Conservation (phyloP, 2,888 invertebrate genomes). For the Trypoxylon attenuatum region DNA sequence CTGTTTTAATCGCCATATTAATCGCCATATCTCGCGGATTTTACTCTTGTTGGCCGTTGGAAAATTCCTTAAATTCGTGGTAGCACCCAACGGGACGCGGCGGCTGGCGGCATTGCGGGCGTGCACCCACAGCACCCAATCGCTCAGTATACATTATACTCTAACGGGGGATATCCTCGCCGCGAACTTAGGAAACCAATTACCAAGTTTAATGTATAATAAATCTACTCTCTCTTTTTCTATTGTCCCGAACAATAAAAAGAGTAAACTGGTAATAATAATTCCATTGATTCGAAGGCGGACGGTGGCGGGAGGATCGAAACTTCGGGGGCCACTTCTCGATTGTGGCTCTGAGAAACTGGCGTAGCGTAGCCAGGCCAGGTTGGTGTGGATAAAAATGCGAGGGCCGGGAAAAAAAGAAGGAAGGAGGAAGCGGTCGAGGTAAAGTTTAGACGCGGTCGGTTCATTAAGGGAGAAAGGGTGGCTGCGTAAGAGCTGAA, state of each 20-base stretch:
- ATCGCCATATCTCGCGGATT: slow-evolving; percentile 6
- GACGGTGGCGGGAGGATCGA: no score
- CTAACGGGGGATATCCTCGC: not conserved
- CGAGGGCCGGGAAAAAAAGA: slow-evolving; percentile 22
- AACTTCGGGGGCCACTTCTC: slow-evolving; percentile 58
- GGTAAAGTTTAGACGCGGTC: slow-evolving; percentile 59
- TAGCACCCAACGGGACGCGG: not conserved
- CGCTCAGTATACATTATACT: not conserved
- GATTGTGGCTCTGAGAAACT: slow-evolving; percentile 58
- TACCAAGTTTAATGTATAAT: slow-evolving; percentile 39
- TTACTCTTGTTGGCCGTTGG: not conserved
- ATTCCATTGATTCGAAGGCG: slow-evolving; percentile 60
- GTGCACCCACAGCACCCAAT: not conserved
- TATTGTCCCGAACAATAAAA: slow-evolving; percentile 43
- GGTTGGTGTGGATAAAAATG: slow-evolving; percentile 18
- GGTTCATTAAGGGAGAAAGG: slow-evolving; percentile 65
- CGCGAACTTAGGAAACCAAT: slow-evolving; percentile 35
- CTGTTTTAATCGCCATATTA: slow-evolving; percentile 35
- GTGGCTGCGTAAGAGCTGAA: slow-evolving; percentile 53
- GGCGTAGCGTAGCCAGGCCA: no score
- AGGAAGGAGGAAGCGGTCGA: slow-evolving; percentile 26
- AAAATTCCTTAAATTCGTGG: not conserved
- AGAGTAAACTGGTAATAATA: slow-evolving; percentile 58
- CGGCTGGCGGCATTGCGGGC: not conserved
- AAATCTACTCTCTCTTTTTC: slow-evolving; percentile 28